Conservation (phyloP, 2,113 vertebrate species). For the Atractosteus spatula region DNA sequence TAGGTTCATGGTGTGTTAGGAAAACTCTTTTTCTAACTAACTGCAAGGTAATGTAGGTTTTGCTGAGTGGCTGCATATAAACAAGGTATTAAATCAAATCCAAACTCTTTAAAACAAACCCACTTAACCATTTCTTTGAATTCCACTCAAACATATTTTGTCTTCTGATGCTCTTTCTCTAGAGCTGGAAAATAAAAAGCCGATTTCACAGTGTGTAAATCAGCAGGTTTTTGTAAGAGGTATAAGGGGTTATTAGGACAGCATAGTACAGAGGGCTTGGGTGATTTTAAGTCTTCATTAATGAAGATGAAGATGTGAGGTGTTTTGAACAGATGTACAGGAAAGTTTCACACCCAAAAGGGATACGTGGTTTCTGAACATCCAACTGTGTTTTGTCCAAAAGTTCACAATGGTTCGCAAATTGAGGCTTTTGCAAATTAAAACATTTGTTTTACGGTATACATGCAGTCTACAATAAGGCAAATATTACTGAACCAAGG, state of each 20-base stretch:
- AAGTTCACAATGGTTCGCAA: too few relatives aligned
- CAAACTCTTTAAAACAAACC: conserved; percentile 26
- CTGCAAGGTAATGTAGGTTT: conserved; percentile 61
- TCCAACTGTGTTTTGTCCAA: too few relatives aligned
- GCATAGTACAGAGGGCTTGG: not conserved
- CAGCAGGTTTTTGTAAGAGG: not conserved
- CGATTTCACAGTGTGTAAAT: too few relatives aligned
- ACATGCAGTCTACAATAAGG: too few relatives aligned
- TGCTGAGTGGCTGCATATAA: conserved; percentile 66
- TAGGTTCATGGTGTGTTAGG: conserved; percentile 40
- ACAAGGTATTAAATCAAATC: conserved; percentile 57
- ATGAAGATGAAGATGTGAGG: not conserved
- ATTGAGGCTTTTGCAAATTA: too few relatives aligned
- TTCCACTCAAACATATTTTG: not conserved
- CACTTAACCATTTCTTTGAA: not conserved
- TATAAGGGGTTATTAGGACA: not conserved
- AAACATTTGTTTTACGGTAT: too few relatives aligned
- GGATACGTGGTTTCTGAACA: too few relatives aligned
- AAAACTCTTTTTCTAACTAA: conserved; percentile 52
- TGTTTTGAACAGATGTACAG: too few relatives aligned
- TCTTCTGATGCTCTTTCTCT: not conserved
- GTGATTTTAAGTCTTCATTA: not conserved
- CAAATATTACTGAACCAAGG: too few relatives aligned
- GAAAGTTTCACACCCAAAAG: too few relatives aligned
- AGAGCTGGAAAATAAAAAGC: not conserved